Evolutionary conservation across 2,797 vertebrate genomes (phyloP).

Genomic region (Peromyscus melanophrys): DNA sequence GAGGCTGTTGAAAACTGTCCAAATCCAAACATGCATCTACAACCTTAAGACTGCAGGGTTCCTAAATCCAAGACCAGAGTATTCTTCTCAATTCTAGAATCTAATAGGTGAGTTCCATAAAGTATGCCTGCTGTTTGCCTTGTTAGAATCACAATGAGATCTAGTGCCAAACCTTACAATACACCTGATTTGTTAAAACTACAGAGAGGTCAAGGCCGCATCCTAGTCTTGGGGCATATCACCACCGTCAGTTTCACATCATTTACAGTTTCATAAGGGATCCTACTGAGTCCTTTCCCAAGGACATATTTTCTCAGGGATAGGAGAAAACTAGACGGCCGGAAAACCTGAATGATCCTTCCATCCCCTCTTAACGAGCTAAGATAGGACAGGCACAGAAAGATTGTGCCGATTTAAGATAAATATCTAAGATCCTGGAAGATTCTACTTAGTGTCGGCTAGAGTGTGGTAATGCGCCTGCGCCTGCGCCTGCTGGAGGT

Average conservation of each 20-base stretch:
- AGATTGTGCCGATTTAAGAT: not conserved
- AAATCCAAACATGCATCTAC: not conserved
- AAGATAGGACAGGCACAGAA: not conserved
- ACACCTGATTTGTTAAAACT: not conserved
- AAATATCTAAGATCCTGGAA: not conserved
- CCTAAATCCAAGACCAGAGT: not conserved
- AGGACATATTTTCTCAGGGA: conserved; percentile 24
- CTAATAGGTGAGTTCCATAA: not conserved
- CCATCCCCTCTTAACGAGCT: not conserved
- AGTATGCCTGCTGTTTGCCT: not conserved
- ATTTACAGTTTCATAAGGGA: not conserved
- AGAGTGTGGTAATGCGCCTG: not conserved
- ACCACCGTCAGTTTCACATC: not conserved
- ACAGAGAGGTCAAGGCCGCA: not conserved
- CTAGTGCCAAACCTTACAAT: not conserved
- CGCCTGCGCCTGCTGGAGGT: not conserved
- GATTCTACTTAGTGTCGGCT: not conserved
- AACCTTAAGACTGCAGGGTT: not conserved
- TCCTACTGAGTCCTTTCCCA: conserved; percentile 36
- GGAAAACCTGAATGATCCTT: not conserved
- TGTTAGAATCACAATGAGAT: not conserved
- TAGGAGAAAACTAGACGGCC: not conserved
- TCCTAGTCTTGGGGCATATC: not conserved
- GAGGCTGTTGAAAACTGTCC: not conserved
- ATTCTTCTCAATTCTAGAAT: conserved; percentile 25